Base-by-base conservation (phyloP, 2,888 invertebrate species). In the Mylabris sibirica region DNA sequence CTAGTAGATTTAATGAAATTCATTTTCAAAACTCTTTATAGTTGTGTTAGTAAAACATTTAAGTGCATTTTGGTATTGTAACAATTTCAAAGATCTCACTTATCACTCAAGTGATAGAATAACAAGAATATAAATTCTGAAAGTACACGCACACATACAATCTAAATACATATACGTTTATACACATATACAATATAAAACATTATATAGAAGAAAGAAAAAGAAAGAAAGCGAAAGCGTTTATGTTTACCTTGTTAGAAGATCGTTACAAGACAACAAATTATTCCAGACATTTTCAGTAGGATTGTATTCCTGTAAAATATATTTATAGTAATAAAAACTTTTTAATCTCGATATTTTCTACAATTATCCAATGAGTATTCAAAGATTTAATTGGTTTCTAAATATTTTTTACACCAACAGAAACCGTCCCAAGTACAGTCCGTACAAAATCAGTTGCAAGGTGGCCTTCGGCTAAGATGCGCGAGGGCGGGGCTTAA, bases 31-130 rank as follows among this genome's bases (percentile, higher is more conserved):
- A 30, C 30, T 17, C 12, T 41, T 41, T 35, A 35, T 35, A 35
- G 30, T 30, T 30, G 30, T 30, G 30, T 30, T 30, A 30, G 30
- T 30, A 35, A 49, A 20, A 20, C 49, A 49, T 49, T 49, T 49
- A 49, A 49, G 49, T 49, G 49, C 49, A 49, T 49, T 49, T 49
- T 9, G 49, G 49, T 49, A 49, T 49, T 49, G 49, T 49, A 49
- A 49, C 49, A 49, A 49, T 49, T 49, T 49, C 49, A 49, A 49
- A 49, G 49, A 49, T 49, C 49, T 49, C 49, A 49, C 49, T 49
- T 49, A 49, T 49, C 49, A 49, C 49, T 49, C 20, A 49, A 49
- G 49, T 20, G 49, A 49, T 49, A 49, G 49, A 49, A 49, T 49
- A 49, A 49, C 49, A 49, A 49, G 49, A 49, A 20, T 20, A 20